Evolutionary conservation across 2,113 vertebrate genomes (phyloP), one percentile per base, ranked within the genome.

Genomic region (Notarius quadriscutis): DNA sequence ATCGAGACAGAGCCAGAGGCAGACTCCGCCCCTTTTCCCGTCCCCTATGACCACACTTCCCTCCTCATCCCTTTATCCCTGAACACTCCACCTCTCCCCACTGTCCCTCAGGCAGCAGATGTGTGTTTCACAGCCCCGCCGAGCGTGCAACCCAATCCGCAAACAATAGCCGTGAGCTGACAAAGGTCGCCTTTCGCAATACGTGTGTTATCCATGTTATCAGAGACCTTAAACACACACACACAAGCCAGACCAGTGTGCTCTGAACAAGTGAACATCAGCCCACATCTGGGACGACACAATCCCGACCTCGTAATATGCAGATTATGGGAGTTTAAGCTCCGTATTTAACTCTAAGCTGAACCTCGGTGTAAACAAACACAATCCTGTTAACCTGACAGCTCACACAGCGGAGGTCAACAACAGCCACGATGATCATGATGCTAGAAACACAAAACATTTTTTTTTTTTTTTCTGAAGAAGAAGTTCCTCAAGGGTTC

Each of bases 131-230:
- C 94, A 96, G 94, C 90, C 92, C 91, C 7, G 91, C 25, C 83
- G 91, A 92, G 93, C 92, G 90, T 92, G 92, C 93, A 94, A 92
- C 93, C 92, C 92, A 94, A 92, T 91, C 89, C 91, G 93, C 94
- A 96, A 96, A 97, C 95, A 95, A 94, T 94, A 95, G 95, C 93
- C 93, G 89, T 87, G 83, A 92, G 89, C 92, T 92, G 92, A 95
- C 93, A 96, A 94, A 95, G 96, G 93, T 95, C 91, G 63, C 62
- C 89, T 92, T 93, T 94, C 92, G 93, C 81, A 91, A 84, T 88
- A 58, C 65, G 87, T 57, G 30, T 81, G 55, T 80, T 80, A 58
- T 57, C 55, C 62, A 85, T 88, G 89, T 91, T 92, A 93, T 91
- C 89, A 90, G 88, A 81, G 90, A 86, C 89, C 83, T 80, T 53